Evolutionary conservation across 2,797 vertebrate species (phyloP), one percentile per base, ranked within the genome.

Genomic region (Falco naumanni): DNA sequence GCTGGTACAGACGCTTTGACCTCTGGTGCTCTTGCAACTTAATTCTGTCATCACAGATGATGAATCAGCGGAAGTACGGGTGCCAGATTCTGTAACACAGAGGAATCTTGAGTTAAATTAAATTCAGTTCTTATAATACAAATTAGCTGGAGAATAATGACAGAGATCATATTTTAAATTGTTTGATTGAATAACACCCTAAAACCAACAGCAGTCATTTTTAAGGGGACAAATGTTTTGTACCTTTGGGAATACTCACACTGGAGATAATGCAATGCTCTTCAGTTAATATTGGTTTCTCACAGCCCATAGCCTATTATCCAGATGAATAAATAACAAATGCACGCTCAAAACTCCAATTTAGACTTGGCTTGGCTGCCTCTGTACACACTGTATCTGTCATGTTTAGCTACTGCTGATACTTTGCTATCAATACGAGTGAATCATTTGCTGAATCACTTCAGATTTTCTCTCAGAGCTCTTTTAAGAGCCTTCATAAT

Each of bases 371-470:
- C 71, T 93, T 87, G 59, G 29, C 50, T 90, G 66, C 87, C 68
- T 92, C 51, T 79, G 69, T 76, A 82, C 75, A 39, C 60, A 29
- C n/a, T 92, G 79, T 86, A 85, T 87, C 87, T 96, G 94, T 95
- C 80, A 83, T 87, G 74, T 88, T 97, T 90, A 96, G 61, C 75
- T 96, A 70, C 65, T 92, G 75, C 56, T 92, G 89, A 53, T 96
- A 74, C 87, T 97, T 96, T 96, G 84, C 89, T 95, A 94, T 91
- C 93, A 96, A 91, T 94, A 87, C 43, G 75, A 95, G 48, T 96
- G 95, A 97, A 89, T 97, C 95, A 96, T 91, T 43, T 31, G 89
- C 93, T 96, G 95, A 97, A 96, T 97, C 95, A 96, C 71, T 96
- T 96, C 76, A 90, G 71, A 72, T 85, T 93, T 97, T 93, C 56